These are phyloP conservation scores for Bufo gargarizans DNA, from an alignment of 2,113 vertebrate genomes.

Conservation along the genomic window DNA sequence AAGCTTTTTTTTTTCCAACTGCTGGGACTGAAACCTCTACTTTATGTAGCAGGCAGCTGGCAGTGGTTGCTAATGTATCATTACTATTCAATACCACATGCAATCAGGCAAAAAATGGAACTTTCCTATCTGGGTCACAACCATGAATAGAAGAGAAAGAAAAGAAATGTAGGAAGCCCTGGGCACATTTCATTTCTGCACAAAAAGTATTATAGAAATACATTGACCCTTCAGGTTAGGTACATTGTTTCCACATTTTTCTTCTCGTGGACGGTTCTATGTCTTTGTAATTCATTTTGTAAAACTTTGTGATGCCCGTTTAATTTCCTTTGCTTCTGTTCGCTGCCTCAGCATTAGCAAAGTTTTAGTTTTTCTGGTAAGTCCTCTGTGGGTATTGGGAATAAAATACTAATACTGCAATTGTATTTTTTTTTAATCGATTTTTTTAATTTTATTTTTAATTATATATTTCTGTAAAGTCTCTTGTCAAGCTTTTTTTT, in stretches of 20 bases:
- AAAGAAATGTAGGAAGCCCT: conserved; percentile 10
- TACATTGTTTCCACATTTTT: background rate
- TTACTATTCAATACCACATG: conserved; percentile 47
- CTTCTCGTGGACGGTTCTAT: background rate
- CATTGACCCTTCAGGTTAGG: background rate
- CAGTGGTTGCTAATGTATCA: conserved; percentile 52
- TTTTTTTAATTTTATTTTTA: no score
- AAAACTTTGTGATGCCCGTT: background rate
- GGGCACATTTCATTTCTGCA: conserved; percentile 30
- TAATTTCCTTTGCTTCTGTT: background rate
- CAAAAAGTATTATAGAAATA: background rate
- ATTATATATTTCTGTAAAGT: no score
- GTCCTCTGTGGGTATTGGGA: background rate
- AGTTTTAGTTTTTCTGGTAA: background rate
- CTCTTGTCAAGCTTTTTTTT: no score
- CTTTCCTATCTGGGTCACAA: conserved; percentile 54
- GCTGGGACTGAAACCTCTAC: background rate
- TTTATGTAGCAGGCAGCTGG: conserved; percentile 15
- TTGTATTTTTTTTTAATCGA: no score
- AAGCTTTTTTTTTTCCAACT: background rate
- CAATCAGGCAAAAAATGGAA: conserved; percentile 43
- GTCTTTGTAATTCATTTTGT: background rate
- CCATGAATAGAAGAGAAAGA: conserved; percentile 44
- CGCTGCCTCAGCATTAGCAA: background rate
- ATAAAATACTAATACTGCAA: no score